Evolutionary conservation across 1,140 invertebrate genomes (phyloP).

Genomic region (Monomorium pharaonis): DNA sequence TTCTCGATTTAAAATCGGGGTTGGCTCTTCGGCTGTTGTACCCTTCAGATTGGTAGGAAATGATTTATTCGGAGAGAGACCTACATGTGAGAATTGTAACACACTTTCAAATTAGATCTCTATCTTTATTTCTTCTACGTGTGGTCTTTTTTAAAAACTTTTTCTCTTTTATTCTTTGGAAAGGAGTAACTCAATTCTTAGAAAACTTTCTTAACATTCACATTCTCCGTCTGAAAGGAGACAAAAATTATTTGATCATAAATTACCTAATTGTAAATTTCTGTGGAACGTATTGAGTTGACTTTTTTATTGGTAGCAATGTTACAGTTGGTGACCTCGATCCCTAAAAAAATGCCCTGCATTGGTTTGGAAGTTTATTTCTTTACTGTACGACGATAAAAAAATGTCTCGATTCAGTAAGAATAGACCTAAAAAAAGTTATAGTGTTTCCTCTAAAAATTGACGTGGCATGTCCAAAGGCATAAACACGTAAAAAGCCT

Average conservation of each 20-base stretch:
- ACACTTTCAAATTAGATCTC: neutral
- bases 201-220: neutral
- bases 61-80: conserved; percentile 19
- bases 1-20: conserved; percentile 67
- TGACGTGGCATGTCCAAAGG: conserved; percentile 65
- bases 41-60: neutral
- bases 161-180: neutral
- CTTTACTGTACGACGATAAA: conserved; percentile 73
- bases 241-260: conserved; percentile 17
- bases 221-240: neutral
- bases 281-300: neutral
- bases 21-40: neutral
- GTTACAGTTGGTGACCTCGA: neutral
- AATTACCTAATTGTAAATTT: conserved; percentile 23
- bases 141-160: neutral
- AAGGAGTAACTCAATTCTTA: neutral
- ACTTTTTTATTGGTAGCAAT: neutral
- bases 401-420: conserved; percentile 70
- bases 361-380: conserved; percentile 71
- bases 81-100: neutral
- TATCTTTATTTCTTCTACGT: neutral
- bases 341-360: neutral
- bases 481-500: conserved; percentile 70
- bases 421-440: conserved; percentile 66
- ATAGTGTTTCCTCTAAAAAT: conserved; percentile 82